Percentiles rank a stretch among this genome's conserved stretches.
Evolutionary conservation across 1,140 invertebrate genomes (phyloP).

Genomic region (Drosophila nannoptera): DNA sequence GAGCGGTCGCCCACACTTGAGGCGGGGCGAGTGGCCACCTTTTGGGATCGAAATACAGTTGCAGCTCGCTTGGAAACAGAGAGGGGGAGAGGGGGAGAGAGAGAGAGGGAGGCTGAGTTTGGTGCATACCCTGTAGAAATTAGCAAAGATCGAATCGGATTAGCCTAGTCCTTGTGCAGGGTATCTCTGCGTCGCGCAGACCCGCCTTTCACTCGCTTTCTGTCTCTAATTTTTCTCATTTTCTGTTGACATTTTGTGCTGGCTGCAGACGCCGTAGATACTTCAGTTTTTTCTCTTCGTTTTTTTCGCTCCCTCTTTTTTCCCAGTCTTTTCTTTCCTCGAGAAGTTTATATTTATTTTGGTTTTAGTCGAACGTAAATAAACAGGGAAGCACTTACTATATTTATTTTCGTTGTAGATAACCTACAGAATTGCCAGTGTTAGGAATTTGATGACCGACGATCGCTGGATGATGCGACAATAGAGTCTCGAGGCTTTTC

Average conservation of each 20-base stretch:
- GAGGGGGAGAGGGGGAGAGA: too few species aligned
- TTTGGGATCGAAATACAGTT: neutral
- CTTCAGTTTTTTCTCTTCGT: conserved; percentile 38
- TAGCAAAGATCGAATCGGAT: too few species aligned
- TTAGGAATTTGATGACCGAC: conserved; percentile 15
- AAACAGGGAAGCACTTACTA: conserved; percentile 60
- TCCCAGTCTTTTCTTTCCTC: conserved; percentile 18
- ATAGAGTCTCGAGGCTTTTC: neutral
- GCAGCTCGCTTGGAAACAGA: conserved; percentile 39
- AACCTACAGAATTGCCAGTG: conserved; percentile 14
- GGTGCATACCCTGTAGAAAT: neutral
- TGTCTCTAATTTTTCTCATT: conserved; percentile 2
- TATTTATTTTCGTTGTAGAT: conserved; percentile 57
- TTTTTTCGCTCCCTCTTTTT: conserved; percentile 7
- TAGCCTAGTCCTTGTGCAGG: neutral
- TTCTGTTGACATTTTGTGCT: conserved; percentile 61
- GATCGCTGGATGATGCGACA: conserved; percentile 14
- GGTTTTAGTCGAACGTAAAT: conserved; percentile 65
- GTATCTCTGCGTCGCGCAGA: neutral
- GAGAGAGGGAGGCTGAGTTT: too few species aligned
- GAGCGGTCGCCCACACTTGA: conserved; percentile 6
- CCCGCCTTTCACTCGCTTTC: neutral
- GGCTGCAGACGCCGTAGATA: conserved; percentile 44
- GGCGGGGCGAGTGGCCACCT: neutral
- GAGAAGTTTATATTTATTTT: conserved; percentile 67